phyloP scores from a whole-genome alignment of 2,113 vertebrate genomes.

The Urocolius indicus region DNA sequence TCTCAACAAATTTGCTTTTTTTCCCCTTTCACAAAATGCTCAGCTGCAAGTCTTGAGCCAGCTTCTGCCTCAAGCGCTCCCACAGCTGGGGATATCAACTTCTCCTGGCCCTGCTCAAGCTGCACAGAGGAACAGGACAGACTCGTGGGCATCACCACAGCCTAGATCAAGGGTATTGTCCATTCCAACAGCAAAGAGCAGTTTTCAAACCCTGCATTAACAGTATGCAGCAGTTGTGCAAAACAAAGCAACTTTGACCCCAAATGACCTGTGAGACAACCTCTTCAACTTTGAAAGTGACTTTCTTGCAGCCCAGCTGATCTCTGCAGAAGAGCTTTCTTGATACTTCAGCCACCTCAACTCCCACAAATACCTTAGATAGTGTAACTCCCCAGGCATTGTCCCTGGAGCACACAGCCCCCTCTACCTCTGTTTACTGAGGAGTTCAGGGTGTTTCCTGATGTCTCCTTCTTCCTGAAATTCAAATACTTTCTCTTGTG shows the following conservation, averaged over 20 bases:
- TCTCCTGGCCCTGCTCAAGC: background rate
- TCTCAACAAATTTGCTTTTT: background rate
- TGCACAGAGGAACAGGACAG: fast-evolving
- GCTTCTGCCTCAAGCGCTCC: background rate
- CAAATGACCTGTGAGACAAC: fast-evolving
- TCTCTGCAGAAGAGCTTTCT: background rate
- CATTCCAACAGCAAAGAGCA: background rate
- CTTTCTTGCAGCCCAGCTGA: no score
- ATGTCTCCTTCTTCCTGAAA: background rate
- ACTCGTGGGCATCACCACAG: fast-evolving
- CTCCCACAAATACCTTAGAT: background rate
- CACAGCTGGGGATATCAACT: fast-evolving
- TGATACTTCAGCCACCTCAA: background rate
- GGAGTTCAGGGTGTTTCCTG: background rate
- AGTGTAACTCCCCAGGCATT: fast-evolving
- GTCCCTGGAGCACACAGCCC: fast-evolving
- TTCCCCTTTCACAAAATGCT: background rate
- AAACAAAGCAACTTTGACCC: background rate
- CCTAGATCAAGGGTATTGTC: background rate
- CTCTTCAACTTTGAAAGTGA: background rate
- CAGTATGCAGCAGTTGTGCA: fast-evolving
- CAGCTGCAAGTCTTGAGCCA: background rate
- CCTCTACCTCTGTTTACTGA: background rate
- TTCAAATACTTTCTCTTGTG: fast-evolving
- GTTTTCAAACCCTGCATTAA: fast-evolving